A percentile compares a stretch with the other conserved stretches of the same genome.
These are phyloP conservation scores for Griposia aprilina DNA, from an alignment of 2,888 invertebrate species.

Conservation along the genomic window DNA sequence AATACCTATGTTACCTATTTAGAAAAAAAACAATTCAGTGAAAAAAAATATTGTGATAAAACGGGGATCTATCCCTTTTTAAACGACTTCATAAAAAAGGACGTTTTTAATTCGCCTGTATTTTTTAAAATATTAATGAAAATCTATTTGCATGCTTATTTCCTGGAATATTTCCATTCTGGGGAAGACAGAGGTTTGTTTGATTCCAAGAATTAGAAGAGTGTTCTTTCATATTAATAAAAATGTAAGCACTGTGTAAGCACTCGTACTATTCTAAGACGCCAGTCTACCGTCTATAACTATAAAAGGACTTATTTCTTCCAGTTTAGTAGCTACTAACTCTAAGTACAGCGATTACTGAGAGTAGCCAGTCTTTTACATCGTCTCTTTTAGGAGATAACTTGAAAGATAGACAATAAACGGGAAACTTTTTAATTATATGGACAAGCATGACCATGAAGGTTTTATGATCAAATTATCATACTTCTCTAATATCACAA, in stretches of 20 bases:
- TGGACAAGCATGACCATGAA: not conserved
- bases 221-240: not conserved
- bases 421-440: conserved; percentile 27
- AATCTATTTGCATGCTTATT: not conserved
- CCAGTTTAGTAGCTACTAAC: conserved; percentile 47
- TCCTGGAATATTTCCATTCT: not conserved
- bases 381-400: conserved; percentile 35
- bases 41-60: not conserved
- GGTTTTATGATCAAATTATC: not conserved
- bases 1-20: not conserved
- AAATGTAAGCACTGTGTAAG: conserved; percentile 12
- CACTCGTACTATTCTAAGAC: not conserved
- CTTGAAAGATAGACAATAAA: conserved; percentile 32
- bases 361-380: conserved; percentile 30
- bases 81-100: too few relatives aligned
- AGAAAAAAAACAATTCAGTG: not conserved
- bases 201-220: not conserved
- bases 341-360: conserved; percentile 38
- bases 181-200: not conserved
- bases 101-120: too few relatives aligned
- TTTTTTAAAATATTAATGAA: not conserved
- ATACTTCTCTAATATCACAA: not conserved
- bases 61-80: not conserved
- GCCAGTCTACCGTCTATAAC: conserved; percentile 4
- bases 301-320: conserved; percentile 32